Percentiles rank a stretch among this genome's conserved stretches.
These are phyloP conservation scores for Athalia circularis DNA, from an alignment of 2,888 invertebrate species.

Conservation along the genomic window DNA sequence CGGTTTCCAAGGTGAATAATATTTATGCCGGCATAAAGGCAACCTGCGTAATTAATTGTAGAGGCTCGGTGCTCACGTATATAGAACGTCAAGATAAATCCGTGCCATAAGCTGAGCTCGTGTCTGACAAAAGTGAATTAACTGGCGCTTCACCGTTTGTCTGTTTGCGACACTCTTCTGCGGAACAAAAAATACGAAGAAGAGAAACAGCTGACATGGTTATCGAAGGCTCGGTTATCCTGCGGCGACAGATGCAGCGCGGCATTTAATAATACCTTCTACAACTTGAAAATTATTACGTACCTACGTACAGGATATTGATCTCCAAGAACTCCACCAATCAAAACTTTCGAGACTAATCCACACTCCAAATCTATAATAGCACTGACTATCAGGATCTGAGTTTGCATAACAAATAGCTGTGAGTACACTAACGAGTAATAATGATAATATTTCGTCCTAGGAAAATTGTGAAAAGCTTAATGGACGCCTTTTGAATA, in stretches of 20 bases:
- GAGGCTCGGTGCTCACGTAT: background rate
- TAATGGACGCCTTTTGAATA: too few relatives aligned
- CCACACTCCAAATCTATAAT: background rate
- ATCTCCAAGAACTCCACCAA: background rate
- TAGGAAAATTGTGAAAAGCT: too few relatives aligned
- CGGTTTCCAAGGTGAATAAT: background rate
- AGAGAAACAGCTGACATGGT: slow-evolving; percentile 26
- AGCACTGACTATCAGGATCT: background rate
- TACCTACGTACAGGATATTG: background rate
- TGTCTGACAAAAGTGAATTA: slow-evolving; percentile 30
- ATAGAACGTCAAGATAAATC: slow-evolving; percentile 14
- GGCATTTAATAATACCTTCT: background rate
- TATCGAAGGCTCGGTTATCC: slow-evolving; percentile 1
- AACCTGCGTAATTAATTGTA: slow-evolving; percentile 27
- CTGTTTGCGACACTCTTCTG: slow-evolving; percentile 17
- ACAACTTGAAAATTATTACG: background rate
- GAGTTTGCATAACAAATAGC: background rate
- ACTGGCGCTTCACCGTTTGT: slow-evolving; percentile 29
- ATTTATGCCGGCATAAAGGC: background rate
- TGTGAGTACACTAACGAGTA: too few relatives aligned
- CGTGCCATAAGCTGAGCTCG: slow-evolving; percentile 17
- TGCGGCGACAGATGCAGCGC: background rate
- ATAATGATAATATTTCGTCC: too few relatives aligned
- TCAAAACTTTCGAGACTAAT: slow-evolving; percentile 11
- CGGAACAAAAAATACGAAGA: background rate